Percentiles rank a stretch among this genome's conserved stretches.
Conservation (phyloP, 2,888 invertebrate genomes). For the Ophioninae sp. region DNA sequence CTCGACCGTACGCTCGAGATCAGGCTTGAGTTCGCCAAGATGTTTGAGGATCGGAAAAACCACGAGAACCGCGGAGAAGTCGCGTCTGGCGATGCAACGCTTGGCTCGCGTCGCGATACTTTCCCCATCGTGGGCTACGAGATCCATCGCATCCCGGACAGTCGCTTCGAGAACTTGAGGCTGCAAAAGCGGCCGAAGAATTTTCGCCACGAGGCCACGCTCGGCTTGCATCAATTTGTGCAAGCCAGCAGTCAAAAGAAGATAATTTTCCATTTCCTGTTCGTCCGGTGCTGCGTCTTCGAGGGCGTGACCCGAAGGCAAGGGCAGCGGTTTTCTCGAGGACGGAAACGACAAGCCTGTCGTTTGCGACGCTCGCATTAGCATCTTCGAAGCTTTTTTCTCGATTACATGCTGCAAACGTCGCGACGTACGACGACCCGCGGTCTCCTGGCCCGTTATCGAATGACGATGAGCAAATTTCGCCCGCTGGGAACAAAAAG, state of each 20-base stretch:
- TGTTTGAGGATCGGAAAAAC: slow-evolving; percentile 93
- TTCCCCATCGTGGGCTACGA: slow-evolving; percentile 93
- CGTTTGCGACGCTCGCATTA: slow-evolving; percentile 91
- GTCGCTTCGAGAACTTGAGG: slow-evolving; percentile 92
- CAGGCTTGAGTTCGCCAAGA: slow-evolving; percentile 88
- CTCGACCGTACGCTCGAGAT: slow-evolving; percentile 90
- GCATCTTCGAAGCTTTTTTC: slow-evolving; percentile 90
- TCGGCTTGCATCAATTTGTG: slow-evolving; percentile 94
- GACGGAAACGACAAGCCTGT: slow-evolving; percentile 89
- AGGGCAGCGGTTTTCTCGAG: slow-evolving; percentile 82
- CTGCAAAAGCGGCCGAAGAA: slow-evolving; percentile 91
- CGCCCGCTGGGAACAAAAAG: slow-evolving; percentile 82
- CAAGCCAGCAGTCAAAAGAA: slow-evolving; percentile 91
- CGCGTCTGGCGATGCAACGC: slow-evolving; percentile 88
- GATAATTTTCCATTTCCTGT: slow-evolving; percentile 91
- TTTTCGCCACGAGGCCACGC: slow-evolving; percentile 90
- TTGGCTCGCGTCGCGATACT: slow-evolving; percentile 89
- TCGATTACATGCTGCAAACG: slow-evolving; percentile 89
- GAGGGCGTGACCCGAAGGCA: slow-evolving; percentile 71
- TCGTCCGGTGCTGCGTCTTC: slow-evolving; percentile 83
- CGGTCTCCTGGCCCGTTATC: slow-evolving; percentile 84
- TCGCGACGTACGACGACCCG: slow-evolving; percentile 89
- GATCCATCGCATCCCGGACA: slow-evolving; percentile 91
- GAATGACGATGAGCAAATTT: slow-evolving; percentile 86
- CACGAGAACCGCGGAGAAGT: slow-evolving; percentile 90